Evolutionary conservation across 2,113 vertebrate genomes (phyloP), one percentile per base, ranked within the genome.

Genomic region (Misgurnus mizolepis): DNA sequence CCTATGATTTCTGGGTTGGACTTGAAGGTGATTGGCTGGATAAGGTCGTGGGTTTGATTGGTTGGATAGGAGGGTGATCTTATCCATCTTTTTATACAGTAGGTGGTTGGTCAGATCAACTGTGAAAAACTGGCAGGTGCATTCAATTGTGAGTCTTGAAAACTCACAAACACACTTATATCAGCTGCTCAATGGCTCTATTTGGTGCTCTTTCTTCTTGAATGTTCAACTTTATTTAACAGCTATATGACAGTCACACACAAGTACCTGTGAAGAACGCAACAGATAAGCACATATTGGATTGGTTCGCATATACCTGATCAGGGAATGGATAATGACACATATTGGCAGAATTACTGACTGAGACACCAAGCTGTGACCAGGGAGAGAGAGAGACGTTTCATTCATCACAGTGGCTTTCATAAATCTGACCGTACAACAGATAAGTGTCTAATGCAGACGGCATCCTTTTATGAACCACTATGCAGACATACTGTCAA

Each of bases 401-500:
- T 58, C 17, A 17, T 58, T n/a, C 17, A 18, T 58, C 55, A 8
- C 55, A 58, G n/a, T 58, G 55, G 55, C 55, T 58, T 64, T 76
- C 73, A 76, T 61, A 17, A 45, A 64, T 49, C 75, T 41, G 39
- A 15, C 50, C 75, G 1, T 76, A 8, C 43, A 39, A 3, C 56
- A 74, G 47, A 53, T 55, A 73, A 41, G 66, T 50, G 9, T 66
- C 0, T 1, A 76, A 66, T 55, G 18, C 73, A 64, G 22, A 64
- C 58, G 10, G 18, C 14, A 0, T 66, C 15, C 39, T 64, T 76
- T 53, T 77, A 41, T 66, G 75, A 77, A 77, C 10, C 75, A 50
- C 62, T 66, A 77, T 77, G 75, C 75, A 77, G 75, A 66, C 60
- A 77, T 64, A 62, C 58, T 75, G 75, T 66, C 34, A 66, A 45